phyloP scores from a whole-genome alignment of 2,797 vertebrate genomes.

The Alcedo atthis region DNA sequence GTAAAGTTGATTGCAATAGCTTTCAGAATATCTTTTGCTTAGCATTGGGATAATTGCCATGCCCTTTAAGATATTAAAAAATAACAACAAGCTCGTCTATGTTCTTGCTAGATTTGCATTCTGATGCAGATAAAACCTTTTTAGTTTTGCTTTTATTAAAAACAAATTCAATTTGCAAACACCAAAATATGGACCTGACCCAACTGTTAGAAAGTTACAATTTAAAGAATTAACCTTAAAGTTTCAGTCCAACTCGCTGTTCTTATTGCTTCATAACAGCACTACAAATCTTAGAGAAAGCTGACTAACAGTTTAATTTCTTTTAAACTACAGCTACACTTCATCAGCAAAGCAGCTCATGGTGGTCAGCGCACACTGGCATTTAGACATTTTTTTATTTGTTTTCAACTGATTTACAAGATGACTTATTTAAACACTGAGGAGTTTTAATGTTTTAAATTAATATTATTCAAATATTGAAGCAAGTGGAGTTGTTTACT shows the following conservation, averaged over 20 bases:
- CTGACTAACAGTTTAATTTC: background rate
- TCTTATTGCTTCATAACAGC: background rate
- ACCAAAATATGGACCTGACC: background rate
- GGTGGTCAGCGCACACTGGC: background rate
- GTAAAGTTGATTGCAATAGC: background rate
- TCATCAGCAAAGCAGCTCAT: background rate
- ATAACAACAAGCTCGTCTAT: background rate
- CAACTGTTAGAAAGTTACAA: background rate
- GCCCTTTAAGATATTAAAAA: background rate
- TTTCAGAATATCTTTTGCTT: background rate
- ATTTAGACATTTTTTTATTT: background rate
- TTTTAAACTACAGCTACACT: background rate
- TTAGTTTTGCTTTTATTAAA: background rate
- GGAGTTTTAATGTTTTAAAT: background rate
- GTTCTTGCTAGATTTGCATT: background rate
- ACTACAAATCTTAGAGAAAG: background rate
- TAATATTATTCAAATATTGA: background rate
- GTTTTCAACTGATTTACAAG: background rate
- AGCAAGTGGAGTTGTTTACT: background rate
- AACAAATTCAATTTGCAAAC: background rate
- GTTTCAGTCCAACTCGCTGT: background rate
- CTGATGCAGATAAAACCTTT: background rate
- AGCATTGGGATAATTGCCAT: background rate
- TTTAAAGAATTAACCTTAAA: background rate
- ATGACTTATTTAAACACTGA: background rate